These are phyloP conservation scores for Drosophila monieri DNA, from an alignment of 2,888 invertebrate species.

Conservation along the genomic window DNA sequence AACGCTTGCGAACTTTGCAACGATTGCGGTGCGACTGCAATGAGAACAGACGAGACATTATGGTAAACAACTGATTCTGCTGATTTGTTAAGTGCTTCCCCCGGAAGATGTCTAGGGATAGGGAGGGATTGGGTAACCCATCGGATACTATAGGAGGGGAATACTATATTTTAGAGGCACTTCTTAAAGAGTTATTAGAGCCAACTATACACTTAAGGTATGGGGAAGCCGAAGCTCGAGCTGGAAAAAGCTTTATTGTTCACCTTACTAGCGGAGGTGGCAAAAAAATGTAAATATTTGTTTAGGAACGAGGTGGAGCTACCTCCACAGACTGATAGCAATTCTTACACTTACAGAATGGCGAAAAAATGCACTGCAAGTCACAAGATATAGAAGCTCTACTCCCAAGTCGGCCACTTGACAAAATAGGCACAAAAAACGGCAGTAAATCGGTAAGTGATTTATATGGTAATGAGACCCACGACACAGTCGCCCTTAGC, in stretches of 20 bases:
- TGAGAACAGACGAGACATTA: constrained; percentile 38
- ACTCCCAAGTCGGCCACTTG: not conserved
- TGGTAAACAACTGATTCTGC: constrained; percentile 37
- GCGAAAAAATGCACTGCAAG: constrained; percentile 5
- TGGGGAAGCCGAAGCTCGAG: constrained; percentile 5
- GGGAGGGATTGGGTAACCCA: not conserved
- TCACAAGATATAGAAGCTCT: not conserved
- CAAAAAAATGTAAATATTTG: constrained; percentile 29
- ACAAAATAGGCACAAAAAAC: not conserved
- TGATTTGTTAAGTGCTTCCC: constrained; percentile 40
- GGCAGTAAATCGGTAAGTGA: not conserved
- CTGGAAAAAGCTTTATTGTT: constrained; percentile 2
- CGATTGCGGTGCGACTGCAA: constrained; percentile 52
- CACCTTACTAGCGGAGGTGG: constrained; percentile 5
- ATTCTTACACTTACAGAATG: constrained; percentile 17
- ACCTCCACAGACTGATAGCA: constrained; percentile 2
- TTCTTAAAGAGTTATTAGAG: no score
- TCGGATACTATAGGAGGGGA: no score
- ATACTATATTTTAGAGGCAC: no score
- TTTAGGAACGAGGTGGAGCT: not conserved
- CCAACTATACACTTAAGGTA: constrained; percentile 4
- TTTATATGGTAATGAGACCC: constrained; percentile 31
- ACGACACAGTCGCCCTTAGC: constrained; percentile 28
- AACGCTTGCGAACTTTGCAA: constrained; percentile 17
- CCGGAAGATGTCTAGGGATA: not conserved